Conservation (phyloP, 1,140 invertebrate species). For the Drosophila cardini region DNA sequence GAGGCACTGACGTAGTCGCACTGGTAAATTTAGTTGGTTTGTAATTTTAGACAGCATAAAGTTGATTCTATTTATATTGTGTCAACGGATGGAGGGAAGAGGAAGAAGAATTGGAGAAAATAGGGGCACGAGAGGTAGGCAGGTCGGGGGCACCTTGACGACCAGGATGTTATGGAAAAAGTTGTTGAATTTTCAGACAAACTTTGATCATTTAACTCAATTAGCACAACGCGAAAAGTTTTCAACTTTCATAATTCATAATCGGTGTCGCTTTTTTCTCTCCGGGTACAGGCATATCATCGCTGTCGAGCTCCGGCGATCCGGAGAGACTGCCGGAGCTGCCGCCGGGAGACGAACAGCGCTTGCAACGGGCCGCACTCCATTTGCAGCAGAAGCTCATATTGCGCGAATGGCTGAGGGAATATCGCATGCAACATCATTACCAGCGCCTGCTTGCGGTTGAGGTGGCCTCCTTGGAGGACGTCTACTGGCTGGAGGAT, state of each 20-base stretch:
- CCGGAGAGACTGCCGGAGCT: conserved; percentile 90
- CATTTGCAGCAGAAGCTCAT: conserved; percentile 92
- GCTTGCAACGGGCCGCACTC: conserved; percentile 90
- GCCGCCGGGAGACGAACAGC: conserved; percentile 91
- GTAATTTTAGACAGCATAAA: conserved; percentile 72
- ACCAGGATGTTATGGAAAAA: conserved; percentile 50
- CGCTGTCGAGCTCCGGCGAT: conserved; percentile 90
- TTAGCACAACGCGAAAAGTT: conserved; percentile 57
- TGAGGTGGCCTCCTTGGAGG: conserved; percentile 92
- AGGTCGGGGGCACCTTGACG: conserved; percentile 27
- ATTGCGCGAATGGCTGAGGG: conserved; percentile 91
- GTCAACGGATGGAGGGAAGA: neutral
- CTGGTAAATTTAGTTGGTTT: conserved; percentile 63
- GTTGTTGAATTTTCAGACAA: conserved; percentile 51
- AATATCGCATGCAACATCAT: conserved; percentile 90
- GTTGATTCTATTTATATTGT: conserved; percentile 33
- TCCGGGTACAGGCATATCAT: conserved; percentile 89
- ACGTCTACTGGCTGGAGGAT: conserved; percentile 95
- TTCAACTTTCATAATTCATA: neutral
- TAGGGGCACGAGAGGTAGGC: neutral
- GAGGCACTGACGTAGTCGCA: conserved; percentile 66
- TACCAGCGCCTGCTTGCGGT: conserved; percentile 91
- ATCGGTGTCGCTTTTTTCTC: neutral
- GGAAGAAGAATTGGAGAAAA: too few relatives aligned
- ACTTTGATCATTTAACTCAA: conserved; percentile 72